Conservation (phyloP, 2,113 vertebrate species). For the Vimba vimba region DNA sequence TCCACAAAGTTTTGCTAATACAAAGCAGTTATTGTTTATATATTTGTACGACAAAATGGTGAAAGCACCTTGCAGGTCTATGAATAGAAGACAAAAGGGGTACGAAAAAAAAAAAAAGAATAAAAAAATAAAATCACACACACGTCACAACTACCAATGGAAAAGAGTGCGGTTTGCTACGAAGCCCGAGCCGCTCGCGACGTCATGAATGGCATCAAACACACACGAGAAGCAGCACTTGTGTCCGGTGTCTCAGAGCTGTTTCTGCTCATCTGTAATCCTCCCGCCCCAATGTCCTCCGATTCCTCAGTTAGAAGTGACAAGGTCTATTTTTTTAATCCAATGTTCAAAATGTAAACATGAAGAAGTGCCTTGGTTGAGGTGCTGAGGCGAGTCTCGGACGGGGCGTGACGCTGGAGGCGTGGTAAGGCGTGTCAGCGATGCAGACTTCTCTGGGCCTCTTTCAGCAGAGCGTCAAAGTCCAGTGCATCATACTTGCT, state of each 20-base stretch:
- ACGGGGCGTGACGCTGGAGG: constrained; percentile 60
- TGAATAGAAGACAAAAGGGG: constrained; percentile 59
- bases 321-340: constrained; percentile 79
- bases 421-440: constrained; percentile 80
- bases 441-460: constrained; percentile 96
- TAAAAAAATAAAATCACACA: constrained; percentile 60
- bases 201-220: constrained; percentile 78
- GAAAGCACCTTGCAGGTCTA: constrained; percentile 81
- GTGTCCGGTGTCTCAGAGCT: constrained; percentile 80
- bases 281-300: constrained; percentile 59
- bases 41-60: constrained; percentile 69
- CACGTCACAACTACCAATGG: constrained; percentile 79
- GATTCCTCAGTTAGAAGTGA: constrained; percentile 81
- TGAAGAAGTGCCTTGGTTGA: constrained; percentile 95
- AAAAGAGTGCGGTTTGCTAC: constrained; percentile 75
- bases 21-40: constrained; percentile 69
- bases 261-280: constrained; percentile 54
- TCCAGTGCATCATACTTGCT: constrained; percentile 98
- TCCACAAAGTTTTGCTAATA: constrained; percentile 74
- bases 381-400: constrained; percentile 80
- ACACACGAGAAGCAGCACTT: constrained; percentile 92
- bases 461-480: constrained; percentile 98
- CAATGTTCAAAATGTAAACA: constrained; percentile 99
- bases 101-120: constrained; percentile 54
- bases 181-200: constrained; percentile 71